These are phyloP conservation scores for Pelobates fuscus DNA, from an alignment of 2,113 vertebrate genomes.

Conservation along the genomic window DNA sequence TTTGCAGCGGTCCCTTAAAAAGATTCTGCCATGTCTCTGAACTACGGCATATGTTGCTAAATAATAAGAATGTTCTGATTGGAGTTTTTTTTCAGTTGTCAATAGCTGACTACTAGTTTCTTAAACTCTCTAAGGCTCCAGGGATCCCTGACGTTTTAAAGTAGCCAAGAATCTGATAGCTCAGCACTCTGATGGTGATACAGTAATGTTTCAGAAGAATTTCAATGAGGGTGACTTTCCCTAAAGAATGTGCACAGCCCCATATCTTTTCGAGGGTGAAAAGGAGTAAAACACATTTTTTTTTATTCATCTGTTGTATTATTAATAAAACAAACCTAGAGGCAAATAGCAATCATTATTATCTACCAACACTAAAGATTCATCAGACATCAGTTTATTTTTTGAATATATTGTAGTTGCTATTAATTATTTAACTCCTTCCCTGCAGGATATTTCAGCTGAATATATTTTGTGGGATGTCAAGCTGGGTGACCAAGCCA, in stretches of 20 bases:
- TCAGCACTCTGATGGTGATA: neutral
- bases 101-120: neutral
- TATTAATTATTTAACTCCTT: constrained; percentile 6
- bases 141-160: neutral
- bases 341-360: neutral
- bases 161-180: neutral
- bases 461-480: constrained; percentile 1
- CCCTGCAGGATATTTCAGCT: neutral
- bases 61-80: no score
- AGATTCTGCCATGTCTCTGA: no score
- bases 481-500: neutral
- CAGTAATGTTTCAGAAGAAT: constrained; percentile 4
- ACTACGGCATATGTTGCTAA: no score
- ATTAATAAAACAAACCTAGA: constrained; percentile 9
- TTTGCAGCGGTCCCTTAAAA: no score
- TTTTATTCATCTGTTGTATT: neutral
- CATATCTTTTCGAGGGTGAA: neutral
- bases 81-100: neutral
- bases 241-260: constrained; percentile 6
- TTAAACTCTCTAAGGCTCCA: neutral
- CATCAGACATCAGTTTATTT: neutral
- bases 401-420: neutral
- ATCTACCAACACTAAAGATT: neutral
- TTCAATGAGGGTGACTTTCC: constrained; percentile 8
- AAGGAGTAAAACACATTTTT: neutral